Evolutionary conservation across 2,888 invertebrate species (phyloP).

Genomic region (Phragmatobia fuliginosa): DNA sequence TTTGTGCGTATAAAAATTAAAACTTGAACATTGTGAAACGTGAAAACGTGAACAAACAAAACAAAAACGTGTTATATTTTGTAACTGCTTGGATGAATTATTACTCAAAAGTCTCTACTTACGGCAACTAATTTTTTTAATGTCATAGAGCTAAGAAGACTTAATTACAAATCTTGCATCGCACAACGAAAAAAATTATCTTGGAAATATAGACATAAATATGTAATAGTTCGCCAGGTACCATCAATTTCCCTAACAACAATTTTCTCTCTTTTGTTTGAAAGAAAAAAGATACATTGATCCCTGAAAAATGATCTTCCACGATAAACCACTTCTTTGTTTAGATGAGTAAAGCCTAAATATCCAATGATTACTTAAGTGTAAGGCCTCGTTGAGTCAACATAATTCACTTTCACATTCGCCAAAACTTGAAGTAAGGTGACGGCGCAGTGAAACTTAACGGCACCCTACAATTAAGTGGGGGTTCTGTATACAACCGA

Average conservation of each 20-base stretch:
- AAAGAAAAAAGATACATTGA: not conserved
- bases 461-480: not conserved
- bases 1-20: not conserved
- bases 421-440: not conserved
- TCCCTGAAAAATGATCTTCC: not conserved
- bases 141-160: not conserved
- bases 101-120: too few relatives aligned
- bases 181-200: not conserved
- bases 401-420: not conserved
- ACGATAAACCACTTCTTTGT: not conserved
- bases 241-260: not conserved
- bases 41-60: too few relatives aligned
- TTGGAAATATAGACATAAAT: not conserved
- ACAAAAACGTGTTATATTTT: too few relatives aligned
- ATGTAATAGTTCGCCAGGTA: not conserved
- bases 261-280: not conserved
- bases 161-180: not conserved
- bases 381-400: not conserved
- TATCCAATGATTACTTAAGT: not conserved
- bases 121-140: too few relatives aligned
- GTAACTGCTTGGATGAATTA: too few relatives aligned
- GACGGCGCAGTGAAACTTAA: not conserved
- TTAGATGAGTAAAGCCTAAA: not conserved
- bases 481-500: not conserved
- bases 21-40: too few relatives aligned